phyloP scores from a whole-genome alignment of 1,140 invertebrate species.

The Hyles vespertilio region DNA sequence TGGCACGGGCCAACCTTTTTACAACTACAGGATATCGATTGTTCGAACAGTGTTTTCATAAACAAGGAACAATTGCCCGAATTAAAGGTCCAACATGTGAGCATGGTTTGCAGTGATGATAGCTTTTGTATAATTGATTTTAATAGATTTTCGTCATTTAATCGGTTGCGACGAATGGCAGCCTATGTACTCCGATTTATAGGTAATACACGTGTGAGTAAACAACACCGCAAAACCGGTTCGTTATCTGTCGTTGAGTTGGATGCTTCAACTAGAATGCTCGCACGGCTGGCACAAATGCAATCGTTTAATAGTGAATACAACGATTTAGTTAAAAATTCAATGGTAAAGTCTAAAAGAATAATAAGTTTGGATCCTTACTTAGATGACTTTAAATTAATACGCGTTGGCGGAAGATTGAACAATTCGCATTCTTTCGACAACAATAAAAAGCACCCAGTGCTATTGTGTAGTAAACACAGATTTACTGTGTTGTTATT shows the following conservation, averaged over 20 bases:
- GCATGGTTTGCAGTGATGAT: too few species aligned
- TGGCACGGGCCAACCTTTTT: too few species aligned
- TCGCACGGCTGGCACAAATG: too few species aligned
- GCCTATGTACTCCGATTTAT: slow-evolving; percentile 23
- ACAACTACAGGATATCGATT: background rate
- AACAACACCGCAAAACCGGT: too few species aligned
- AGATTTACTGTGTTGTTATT: slow-evolving; percentile 4
- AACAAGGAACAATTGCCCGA: too few species aligned
- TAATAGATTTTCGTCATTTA: slow-evolving; percentile 21
- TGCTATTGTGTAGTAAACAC: slow-evolving; percentile 11
- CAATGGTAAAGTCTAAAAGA: too few species aligned
- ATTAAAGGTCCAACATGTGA: too few species aligned
- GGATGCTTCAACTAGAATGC: too few species aligned
- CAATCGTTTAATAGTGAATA: too few species aligned
- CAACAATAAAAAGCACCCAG: slow-evolving; percentile 13
- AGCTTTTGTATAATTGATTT: slow-evolving; percentile 20
- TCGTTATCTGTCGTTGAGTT: too few species aligned
- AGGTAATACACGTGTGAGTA: slow-evolving; percentile 14
- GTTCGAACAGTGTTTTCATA: too few species aligned
- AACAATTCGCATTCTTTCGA: slow-evolving; percentile 5
- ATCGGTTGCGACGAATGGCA: slow-evolving; percentile 10
- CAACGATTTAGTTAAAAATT: too few species aligned
- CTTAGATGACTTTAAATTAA: slow-evolving; percentile 10
- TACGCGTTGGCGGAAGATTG: slow-evolving; percentile 13
- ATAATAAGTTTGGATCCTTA: slow-evolving; percentile 13